Evolutionary conservation across 2,888 invertebrate genomes (phyloP), one percentile per base, ranked within the genome.

Genomic region (Drosophila flavopinicola): DNA sequence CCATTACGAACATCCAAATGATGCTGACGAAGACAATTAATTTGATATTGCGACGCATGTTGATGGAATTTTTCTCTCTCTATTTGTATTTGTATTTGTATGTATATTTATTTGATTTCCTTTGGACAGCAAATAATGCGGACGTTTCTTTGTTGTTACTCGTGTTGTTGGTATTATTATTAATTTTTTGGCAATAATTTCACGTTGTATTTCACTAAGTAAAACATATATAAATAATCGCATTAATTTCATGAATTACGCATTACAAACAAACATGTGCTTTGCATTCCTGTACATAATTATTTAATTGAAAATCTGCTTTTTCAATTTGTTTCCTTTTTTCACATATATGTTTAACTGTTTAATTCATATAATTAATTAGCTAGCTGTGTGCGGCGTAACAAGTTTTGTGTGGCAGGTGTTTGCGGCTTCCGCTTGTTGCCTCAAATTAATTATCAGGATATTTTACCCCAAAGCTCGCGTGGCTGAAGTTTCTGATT

Each of bases 1-100:
- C 90, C 91, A 91, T 90, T 71, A 90, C 89, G 69, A 91, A 91
- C 91, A 91, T 91, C 91, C 91, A 91, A 59, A 91, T 89, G 79
- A 90, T 85, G 85, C 89, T 88, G 30, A 90, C 91, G 77, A 91
- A 91, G 29, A 89, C 90, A 75, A 91, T 88, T 74, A 91, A 72
- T 80, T 91, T 91, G 63, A 91, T 89, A 76, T 91, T 91, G 70
- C 91, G 90, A 51, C 91, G 90, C 91, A 91, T 91, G 70, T 73
- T 88, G 67, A 57, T 38, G 44, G 29, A 32, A 27, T 41, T 75
- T 72, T n/a, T n/a, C n/a, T n/a, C n/a, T 37, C 17, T 44, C 17
- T 41, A 38, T 42, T 54, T 53, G n/a, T 44, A 15, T 56, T 45
- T 39, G 2, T 20, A 20, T 20, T 4, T 10, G 3, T 17, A n/a